These are phyloP conservation scores for Trilocha varians DNA, from an alignment of 2,888 invertebrate genomes.

Conservation along the genomic window DNA sequence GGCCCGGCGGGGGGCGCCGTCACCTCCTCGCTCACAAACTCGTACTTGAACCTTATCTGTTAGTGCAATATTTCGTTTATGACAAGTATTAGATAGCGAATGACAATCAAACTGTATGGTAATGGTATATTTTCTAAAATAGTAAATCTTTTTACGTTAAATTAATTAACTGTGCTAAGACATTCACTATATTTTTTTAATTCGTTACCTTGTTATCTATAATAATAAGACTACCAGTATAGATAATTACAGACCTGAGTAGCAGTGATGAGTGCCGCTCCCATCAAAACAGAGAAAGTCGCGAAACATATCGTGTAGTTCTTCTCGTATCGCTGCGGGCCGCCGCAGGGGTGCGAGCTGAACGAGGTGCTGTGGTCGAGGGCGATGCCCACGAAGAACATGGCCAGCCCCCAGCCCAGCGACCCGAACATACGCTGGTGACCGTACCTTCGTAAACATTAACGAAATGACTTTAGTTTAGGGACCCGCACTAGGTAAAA, in stretches of 20 bases:
- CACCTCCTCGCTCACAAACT: conserved; percentile 45
- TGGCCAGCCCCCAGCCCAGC: conserved; percentile 97
- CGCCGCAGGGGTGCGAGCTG: conserved; percentile 92
- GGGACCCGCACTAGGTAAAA: no score
- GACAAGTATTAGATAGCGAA: no score
- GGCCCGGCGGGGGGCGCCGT: conserved; percentile 77
- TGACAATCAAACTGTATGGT: no score
- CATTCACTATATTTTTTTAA: not conserved
- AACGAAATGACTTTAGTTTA: no score
- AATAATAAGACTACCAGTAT: not conserved
- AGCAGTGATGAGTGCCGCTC: conserved; percentile 92
- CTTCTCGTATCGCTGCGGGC: conserved; percentile 91
- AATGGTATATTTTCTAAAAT: no score
- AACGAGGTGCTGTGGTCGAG: conserved; percentile 97
- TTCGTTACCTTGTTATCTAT: not conserved
- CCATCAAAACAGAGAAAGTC: conserved; percentile 97
- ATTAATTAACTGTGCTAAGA: no score
- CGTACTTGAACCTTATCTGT: conserved; percentile 78
- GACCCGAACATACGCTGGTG: conserved; percentile 99
- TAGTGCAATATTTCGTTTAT: not conserved
- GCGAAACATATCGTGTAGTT: conserved; percentile 99
- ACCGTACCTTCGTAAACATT: conserved; percentile 77
- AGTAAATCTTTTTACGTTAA: no score
- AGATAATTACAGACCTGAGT: conserved; percentile 77
- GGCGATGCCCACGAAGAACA: conserved; percentile 98